phyloP scores from a whole-genome alignment of 2,888 invertebrate genomes.

The Noctua fimbriata region DNA sequence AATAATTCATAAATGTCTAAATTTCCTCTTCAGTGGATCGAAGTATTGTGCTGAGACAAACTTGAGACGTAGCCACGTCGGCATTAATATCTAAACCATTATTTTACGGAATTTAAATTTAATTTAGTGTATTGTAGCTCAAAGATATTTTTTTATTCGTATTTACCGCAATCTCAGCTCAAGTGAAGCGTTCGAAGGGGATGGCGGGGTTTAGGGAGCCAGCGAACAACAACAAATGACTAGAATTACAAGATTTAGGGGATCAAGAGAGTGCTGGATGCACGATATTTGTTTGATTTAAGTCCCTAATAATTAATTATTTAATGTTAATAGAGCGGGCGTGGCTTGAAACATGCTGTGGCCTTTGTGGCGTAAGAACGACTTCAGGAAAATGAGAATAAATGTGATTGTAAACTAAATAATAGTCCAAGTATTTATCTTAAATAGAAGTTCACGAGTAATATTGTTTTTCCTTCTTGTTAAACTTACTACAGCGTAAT shows the following conservation, averaged over 20 bases:
- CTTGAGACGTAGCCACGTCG: conserved; percentile 20
- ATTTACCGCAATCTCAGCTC: background rate
- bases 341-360: conserved; percentile 33
- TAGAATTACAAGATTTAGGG: background rate
- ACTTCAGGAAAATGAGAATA: conserved; percentile 15
- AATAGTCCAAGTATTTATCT: conserved; percentile 29
- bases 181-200: background rate
- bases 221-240: background rate
- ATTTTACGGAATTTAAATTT: background rate
- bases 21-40: conserved; percentile 36
- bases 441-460: conserved; percentile 21
- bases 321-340: conserved; percentile 12
- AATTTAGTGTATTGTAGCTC: background rate
- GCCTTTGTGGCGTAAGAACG: background rate
- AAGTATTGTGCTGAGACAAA: conserved; percentile 18
- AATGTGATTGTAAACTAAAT: conserved; percentile 25
- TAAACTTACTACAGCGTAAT: conserved; percentile 42
- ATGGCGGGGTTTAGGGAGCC: no score
- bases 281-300: background rate
- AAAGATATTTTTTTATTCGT: background rate
- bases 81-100: background rate
- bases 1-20: conserved; percentile 37
- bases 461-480: conserved; percentile 19
- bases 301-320: background rate
- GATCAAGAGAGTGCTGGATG: background rate